These are phyloP conservation scores for Pituophis catenifer DNA, from an alignment of 2,113 vertebrate genomes.

Conservation along the genomic window DNA sequence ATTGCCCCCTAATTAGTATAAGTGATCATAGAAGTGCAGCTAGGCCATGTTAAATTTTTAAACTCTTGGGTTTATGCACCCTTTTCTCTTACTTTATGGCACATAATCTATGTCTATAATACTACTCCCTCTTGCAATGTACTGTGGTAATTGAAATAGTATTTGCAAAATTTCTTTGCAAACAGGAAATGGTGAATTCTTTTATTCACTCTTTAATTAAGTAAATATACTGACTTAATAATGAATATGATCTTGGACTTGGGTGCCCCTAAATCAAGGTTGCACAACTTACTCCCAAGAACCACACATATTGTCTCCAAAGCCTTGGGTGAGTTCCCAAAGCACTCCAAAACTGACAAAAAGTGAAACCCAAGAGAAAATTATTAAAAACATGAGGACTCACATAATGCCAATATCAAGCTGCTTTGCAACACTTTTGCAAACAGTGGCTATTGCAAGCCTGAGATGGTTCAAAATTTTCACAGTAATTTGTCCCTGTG, in stretches of 20 bases:
- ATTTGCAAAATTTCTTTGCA: background rate
- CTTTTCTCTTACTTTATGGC: background rate
- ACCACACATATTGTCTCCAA: background rate
- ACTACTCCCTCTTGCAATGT: background rate
- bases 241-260: background rate
- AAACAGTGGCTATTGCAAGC: background rate
- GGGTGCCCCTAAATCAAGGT: background rate
- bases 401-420: background rate
- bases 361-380: background rate
- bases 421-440: background rate
- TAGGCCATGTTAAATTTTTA: background rate
- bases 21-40: background rate
- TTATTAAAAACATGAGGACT: background rate
- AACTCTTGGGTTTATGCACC: background rate
- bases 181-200: background rate
- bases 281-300: background rate
- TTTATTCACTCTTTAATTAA: background rate
- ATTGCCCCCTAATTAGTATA: background rate
- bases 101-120: background rate
- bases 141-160: background rate
- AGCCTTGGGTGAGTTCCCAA: background rate
- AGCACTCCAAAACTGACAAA: background rate
- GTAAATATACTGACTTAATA: too few species aligned
- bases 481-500: background rate
- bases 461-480: background rate